Evolutionary conservation across 2,797 vertebrate species (phyloP).

Genomic region (Notamacropus eugenii): DNA sequence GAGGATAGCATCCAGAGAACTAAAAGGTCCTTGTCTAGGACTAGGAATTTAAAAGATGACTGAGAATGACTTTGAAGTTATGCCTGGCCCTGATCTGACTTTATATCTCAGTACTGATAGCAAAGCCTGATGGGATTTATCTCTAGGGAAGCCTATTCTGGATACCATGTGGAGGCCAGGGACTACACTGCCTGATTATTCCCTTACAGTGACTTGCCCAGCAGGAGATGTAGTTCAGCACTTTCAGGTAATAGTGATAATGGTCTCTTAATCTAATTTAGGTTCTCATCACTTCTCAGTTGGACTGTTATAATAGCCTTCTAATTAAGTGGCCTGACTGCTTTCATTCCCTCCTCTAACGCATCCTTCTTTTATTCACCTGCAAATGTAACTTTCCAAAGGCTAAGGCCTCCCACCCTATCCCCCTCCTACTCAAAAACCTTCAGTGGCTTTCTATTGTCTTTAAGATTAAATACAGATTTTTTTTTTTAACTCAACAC

Average conservation of each 20-base stretch:
- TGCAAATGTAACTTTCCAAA: background rate
- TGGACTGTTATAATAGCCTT: background rate
- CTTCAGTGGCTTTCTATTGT: background rate
- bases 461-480: background rate
- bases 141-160: background rate
- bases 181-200: background rate
- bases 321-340: background rate
- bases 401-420: background rate
- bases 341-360: background rate
- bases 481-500: background rate
- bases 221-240: background rate
- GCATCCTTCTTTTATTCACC: background rate
- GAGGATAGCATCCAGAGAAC: background rate
- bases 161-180: background rate
- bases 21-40: background rate
- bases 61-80: background rate
- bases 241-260: conserved; percentile 7
- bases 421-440: background rate
- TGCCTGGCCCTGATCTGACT: background rate
- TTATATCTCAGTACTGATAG: background rate
- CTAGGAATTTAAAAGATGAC: background rate
- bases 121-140: background rate
- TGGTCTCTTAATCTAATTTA: background rate
- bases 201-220: background rate
- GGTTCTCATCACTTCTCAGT: background rate